A percentile compares a stretch with the other conserved stretches of the same genome.
phyloP scores from a whole-genome alignment of 2,888 invertebrate genomes.

The Galerucella calmariensis region DNA sequence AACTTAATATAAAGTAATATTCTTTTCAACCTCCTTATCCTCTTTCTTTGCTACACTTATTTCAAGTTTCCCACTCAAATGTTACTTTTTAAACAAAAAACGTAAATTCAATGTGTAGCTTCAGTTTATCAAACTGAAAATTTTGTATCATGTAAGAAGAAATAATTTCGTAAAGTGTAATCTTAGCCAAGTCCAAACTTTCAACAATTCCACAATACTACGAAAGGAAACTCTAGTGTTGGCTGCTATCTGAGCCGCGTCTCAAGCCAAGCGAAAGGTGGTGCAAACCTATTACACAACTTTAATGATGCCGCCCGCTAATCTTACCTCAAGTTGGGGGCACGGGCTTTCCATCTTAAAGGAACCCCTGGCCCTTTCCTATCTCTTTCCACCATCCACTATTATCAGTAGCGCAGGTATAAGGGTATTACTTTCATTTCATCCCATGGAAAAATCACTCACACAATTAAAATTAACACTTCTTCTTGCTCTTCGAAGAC shows the following conservation, averaged over 20 bases:
- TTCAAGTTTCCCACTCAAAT: too few relatives aligned
- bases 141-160: too few relatives aligned
- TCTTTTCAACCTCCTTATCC: too few relatives aligned
- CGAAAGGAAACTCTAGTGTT: slow-evolving; percentile 7
- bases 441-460: too few relatives aligned
- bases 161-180: neutral
- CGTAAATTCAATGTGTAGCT: too few relatives aligned
- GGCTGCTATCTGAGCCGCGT: slow-evolving; percentile 36
- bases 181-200: slow-evolving; percentile 4
- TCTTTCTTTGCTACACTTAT: too few relatives aligned
- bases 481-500: too few relatives aligned
- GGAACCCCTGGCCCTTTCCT: slow-evolving; percentile 35
- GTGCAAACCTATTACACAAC: slow-evolving; percentile 64
- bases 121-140: too few relatives aligned
- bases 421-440: slow-evolving; percentile 30
- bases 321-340: slow-evolving; percentile 54
- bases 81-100: too few relatives aligned
- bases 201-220: slow-evolving; percentile 3
- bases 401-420: slow-evolving; percentile 22
- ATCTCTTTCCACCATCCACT: slow-evolving; percentile 36
- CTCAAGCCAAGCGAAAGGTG: slow-evolving; percentile 60
- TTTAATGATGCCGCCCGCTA: slow-evolving; percentile 63
- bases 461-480: too few relatives aligned
- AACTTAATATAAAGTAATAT: too few relatives aligned
- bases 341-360: slow-evolving; percentile 41